Evolutionary conservation across 2,113 vertebrate genomes (phyloP), one percentile per base, ranked within the genome.

Genomic region (Lepus timidus): DNA sequence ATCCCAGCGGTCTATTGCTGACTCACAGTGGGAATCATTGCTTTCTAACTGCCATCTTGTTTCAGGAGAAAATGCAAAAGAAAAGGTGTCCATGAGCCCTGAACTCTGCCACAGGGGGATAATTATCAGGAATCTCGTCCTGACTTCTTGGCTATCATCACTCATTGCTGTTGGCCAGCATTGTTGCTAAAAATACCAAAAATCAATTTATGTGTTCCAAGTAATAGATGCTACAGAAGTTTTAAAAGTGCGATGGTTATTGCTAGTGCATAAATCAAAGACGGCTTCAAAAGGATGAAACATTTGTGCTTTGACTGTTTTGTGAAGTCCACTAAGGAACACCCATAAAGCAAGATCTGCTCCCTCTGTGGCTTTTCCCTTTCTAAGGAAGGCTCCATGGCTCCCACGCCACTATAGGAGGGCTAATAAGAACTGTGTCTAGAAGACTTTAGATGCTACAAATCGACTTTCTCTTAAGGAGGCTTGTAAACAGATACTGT

Each of bases 401-500:
- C 61, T 75, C 44, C 58, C 20, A 25, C 91, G 23, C 51, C 78
- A 71, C 70, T n/a, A 19, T 9, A 89, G 73, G 91, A 93, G 73
- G 49, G 75, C 70, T 96, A 96, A 95, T 92, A 87, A 96, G 83
- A 86, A 91, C 25, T 80, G 71, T 81, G 64, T 91, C 68, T 95
- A 71, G 27, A 92, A 96, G 65, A 29, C 74, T 96, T 97, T 44
- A 52, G 89, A 96, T 78, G 71, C 64, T 92, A 73, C 96, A 96
- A 92, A 95, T 74, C 81, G 93, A 80, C 52, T 96, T 94, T 86
- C 83, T 97, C 91, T 91, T 95, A 81, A 95, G 71, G 80, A 84
- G 74, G 62, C 85, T 94, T 76, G 52, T 93, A 96, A 97, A 96
- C 82, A 95, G 94, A 95, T 94, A 96, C 75, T 89, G 52, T 95